Evolutionary conservation across 2,888 invertebrate species (phyloP).

Genomic region (Meteorus colon): DNA sequence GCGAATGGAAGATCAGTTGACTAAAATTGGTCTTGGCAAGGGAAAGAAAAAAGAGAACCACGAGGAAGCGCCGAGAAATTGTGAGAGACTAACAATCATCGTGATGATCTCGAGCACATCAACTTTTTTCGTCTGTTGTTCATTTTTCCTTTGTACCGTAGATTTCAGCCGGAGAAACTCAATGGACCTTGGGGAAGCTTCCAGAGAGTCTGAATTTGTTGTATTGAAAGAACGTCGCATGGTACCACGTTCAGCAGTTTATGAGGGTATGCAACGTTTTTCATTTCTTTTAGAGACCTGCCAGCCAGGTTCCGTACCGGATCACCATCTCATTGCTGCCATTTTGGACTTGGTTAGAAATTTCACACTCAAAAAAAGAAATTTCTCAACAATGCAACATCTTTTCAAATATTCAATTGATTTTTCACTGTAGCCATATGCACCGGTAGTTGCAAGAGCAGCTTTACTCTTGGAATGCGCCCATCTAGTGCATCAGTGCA

Average conservation of each 20-base stretch:
- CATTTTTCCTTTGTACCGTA: constrained; percentile 58
- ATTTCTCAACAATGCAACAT: not conserved
- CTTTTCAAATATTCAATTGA: not conserved
- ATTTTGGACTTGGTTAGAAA: constrained; percentile 89
- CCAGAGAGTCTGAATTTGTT: constrained; percentile 90
- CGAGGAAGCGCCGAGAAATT: constrained; percentile 88
- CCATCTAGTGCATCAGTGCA: constrained; percentile 97
- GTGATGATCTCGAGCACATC: not conserved
- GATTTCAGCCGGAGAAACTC: constrained; percentile 88
- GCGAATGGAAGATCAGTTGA: constrained; percentile 91
- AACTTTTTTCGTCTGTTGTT: not conserved
- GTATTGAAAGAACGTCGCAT: constrained; percentile 90
- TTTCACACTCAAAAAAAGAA: constrained; percentile 16
- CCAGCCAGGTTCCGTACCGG: constrained; percentile 96
- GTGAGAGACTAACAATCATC: constrained; percentile 73
- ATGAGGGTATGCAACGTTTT: constrained; percentile 92
- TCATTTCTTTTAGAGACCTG: constrained; percentile 96
- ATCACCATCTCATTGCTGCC: constrained; percentile 95
- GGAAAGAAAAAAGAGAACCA: constrained; percentile 91
- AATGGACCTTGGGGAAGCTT: constrained; percentile 85
- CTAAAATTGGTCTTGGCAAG: constrained; percentile 86
- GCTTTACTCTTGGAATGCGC: constrained; percentile 95
- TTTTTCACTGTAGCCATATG: constrained; percentile 82
- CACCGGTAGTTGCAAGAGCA: constrained; percentile 94
- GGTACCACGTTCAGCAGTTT: constrained; percentile 85